Percentiles rank a stretch among this genome's conserved stretches.
phyloP scores from a whole-genome alignment of 2,888 invertebrate genomes.

The Plagodis dolabraria region DNA sequence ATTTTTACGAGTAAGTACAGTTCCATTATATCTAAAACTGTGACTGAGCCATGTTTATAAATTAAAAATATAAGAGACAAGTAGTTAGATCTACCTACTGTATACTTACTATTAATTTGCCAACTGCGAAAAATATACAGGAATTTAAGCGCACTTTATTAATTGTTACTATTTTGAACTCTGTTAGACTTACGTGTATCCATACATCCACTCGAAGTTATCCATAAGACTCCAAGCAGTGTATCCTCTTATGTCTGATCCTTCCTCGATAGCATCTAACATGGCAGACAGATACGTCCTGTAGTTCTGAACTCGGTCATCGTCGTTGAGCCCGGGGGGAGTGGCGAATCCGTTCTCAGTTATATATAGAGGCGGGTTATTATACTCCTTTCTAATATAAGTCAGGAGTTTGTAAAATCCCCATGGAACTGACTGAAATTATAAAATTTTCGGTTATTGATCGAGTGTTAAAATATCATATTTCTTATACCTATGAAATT shows the following conservation, averaged over 20 bases:
- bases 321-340: constrained; percentile 61
- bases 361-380: constrained; percentile 80
- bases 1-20: background rate
- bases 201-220: constrained; percentile 86
- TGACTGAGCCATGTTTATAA: no score
- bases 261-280: constrained; percentile 71
- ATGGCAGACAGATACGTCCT: constrained; percentile 65
- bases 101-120: no score
- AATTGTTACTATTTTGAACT: no score
- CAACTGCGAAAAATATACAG: no score
- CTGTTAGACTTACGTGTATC: constrained; percentile 75
- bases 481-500: background rate
- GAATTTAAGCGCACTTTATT: no score
- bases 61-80: no score
- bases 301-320: constrained; percentile 63
- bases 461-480: background rate
- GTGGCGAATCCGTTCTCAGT: constrained; percentile 83
- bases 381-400: constrained; percentile 72
- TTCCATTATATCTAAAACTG: no score
- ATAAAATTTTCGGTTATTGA: background rate
- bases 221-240: constrained; percentile 87
- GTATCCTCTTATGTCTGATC: constrained; percentile 76
- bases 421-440: constrained; percentile 66
- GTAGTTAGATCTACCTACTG: no score
- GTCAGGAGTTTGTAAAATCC: constrained; percentile 82